phyloP scores from a whole-genome alignment of 2,113 vertebrate species.

The Zapus hudsonius region DNA sequence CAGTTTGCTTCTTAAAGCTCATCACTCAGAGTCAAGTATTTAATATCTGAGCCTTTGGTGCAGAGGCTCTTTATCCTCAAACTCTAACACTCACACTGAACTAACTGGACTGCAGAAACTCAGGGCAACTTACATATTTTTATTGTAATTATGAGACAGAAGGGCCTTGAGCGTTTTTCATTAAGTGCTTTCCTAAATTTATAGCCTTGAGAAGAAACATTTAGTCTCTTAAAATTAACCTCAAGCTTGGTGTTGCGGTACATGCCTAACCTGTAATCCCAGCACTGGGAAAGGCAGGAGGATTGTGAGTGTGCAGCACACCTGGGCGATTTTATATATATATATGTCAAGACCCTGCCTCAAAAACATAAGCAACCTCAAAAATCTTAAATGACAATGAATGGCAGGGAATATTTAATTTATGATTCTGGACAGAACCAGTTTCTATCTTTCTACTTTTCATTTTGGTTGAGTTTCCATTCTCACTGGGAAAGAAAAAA shows the following conservation, averaged over 20 bases:
- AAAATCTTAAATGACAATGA: neutral
- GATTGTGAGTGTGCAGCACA: no score
- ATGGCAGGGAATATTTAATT: neutral
- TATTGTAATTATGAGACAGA: neutral
- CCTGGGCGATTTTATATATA: no score
- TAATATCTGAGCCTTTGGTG: neutral
- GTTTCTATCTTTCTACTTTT: neutral
- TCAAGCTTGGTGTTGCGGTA: no score
- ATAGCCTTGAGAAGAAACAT: slow-evolving; percentile 6
- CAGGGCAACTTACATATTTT: neutral
- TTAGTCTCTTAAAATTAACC: slow-evolving; percentile 11
- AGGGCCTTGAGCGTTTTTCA: neutral
- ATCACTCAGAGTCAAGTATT: neutral
- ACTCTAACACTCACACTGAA: neutral
- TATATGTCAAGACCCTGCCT: neutral
- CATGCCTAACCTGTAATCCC: no score
- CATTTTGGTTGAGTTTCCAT: neutral
- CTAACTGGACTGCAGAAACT: slow-evolving; percentile 2
- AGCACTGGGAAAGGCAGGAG: no score
- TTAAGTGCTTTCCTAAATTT: neutral
- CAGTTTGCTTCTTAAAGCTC: neutral
- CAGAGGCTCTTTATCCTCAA: neutral
- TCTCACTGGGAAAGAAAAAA: neutral
- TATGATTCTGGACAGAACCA: neutral
- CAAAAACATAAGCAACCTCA: neutral